A percentile compares a stretch with the other conserved stretches of the same genome.
These are phyloP conservation scores for Helicoverpa armigera DNA, from an alignment of 1,140 invertebrate species.

Conservation along the genomic window DNA sequence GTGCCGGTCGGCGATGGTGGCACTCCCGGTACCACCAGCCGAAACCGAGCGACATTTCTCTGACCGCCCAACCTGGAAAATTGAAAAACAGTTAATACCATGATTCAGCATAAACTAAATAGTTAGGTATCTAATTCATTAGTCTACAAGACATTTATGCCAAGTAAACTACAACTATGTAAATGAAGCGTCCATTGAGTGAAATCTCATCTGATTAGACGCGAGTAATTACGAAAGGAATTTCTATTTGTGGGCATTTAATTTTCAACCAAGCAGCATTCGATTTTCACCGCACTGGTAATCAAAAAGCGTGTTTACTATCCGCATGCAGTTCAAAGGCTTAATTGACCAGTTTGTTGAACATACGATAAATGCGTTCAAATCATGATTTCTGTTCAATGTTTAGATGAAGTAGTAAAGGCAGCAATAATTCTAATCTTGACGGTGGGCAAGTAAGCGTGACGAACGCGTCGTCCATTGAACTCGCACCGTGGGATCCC, in stretches of 20 bases:
- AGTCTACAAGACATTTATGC: too few species aligned
- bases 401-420: conserved; percentile 54
- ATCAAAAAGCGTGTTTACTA: conserved; percentile 49
- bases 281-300: conserved; percentile 27
- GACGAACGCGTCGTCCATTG: conserved; percentile 65
- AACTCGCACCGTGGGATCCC: conserved; percentile 72
- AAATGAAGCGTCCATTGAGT: neutral
- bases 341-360: conserved; percentile 60
- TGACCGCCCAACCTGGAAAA: conserved; percentile 76
- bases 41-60: conserved; percentile 81
- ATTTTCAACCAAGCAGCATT: neutral
- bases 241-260: conserved; percentile 6
- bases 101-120: neutral
- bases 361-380: conserved; percentile 47
- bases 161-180: neutral
- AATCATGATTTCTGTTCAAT: conserved; percentile 33
- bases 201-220: neutral
- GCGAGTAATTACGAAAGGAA: neutral
- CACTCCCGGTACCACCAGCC: conserved; percentile 64
- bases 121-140: too few species aligned
- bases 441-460: conserved; percentile 64
- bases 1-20: conserved; percentile 63
- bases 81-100: conserved; percentile 46
- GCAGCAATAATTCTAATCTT: conserved; percentile 59
- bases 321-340: conserved; percentile 51